These are phyloP conservation scores for Salvelinus namaycush DNA, from an alignment of 2,113 vertebrate species.

Conservation along the genomic window DNA sequence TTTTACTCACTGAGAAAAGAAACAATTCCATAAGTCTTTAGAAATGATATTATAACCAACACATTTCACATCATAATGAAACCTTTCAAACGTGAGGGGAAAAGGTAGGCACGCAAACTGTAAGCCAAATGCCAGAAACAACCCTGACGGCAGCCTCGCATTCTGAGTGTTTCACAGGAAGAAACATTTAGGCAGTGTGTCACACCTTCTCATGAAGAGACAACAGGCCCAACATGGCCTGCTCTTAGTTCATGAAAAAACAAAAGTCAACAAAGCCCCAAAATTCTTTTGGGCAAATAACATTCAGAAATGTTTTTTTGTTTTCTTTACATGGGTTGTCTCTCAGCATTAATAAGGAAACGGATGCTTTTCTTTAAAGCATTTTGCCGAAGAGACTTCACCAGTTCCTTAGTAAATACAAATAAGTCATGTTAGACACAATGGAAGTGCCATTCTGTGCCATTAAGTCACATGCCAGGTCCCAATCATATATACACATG, in stretches of 20 bases:
- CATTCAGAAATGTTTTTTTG: constrained; percentile 69
- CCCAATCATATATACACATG: constrained; percentile 48
- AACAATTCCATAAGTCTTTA: neutral
- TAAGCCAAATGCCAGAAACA: constrained; percentile 97
- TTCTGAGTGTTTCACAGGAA: constrained; percentile 96
- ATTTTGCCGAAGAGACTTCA: constrained; percentile 80
- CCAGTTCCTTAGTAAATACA: constrained; percentile 48
- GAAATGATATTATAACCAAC: neutral
- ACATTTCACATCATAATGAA: constrained; percentile 1
- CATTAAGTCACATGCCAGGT: constrained; percentile 17
- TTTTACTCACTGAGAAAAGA: too few relatives aligned
- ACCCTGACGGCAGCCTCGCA: constrained; percentile 96
- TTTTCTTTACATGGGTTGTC: constrained; percentile 70
- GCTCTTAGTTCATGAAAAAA: constrained; percentile 95
- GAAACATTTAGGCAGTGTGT: constrained; percentile 99
- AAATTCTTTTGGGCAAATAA: constrained; percentile 79
- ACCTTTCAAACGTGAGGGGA: constrained; percentile 1
- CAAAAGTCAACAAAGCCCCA: constrained; percentile 86
- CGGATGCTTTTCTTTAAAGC: constrained; percentile 77
- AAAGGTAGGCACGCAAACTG: constrained; percentile 78
- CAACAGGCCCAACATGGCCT: constrained; percentile 82
- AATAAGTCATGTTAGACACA: constrained; percentile 44
- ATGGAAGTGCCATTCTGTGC: constrained; percentile 26
- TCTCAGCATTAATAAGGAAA: constrained; percentile 83
- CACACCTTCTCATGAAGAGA: constrained; percentile 98